Evolutionary conservation across 1,140 invertebrate species (phyloP), one percentile per base, ranked within the genome.

Genomic region (Gryon sp.): DNA sequence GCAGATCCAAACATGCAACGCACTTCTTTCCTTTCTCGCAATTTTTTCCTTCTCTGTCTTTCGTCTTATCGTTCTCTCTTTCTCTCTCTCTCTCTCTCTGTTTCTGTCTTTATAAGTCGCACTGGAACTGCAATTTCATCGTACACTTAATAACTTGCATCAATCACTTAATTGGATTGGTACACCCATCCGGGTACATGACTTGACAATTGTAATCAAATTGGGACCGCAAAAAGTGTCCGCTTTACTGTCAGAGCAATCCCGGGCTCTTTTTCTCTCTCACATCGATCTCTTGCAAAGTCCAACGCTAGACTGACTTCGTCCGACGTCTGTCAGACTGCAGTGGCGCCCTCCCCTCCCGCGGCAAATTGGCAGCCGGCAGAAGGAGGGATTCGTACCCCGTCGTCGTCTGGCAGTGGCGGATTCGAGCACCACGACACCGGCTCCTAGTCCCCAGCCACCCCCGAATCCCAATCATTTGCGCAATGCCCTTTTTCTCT

Each of bases 261-360:
- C n/a, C n/a, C n/a, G n/a, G n/a, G n/a, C n/a, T n/a, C n/a, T n/a
- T n/a, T n/a, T 12, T 40, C 30, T 57, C 57, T 46, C 55, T 19
- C 30, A 66, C 74, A 68, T 80, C 82, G 50, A 28, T 38, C 63
- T 59, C 78, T 76, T 60, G 66, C 78, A 55, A 85, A 81, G 81
- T 86, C 84, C 79, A 79, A 76, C 84, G 84, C 84, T 82, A 83
- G 82, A 86, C 84, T 86, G 83, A 86, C 82, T 79, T 82, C 79
- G 76, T 82, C 76, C 80, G 80, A 82, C 82, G 83, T 81, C 84
- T 86, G 86, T 83, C 84, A 83, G 84, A 80, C 81, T 65, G 85
- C 85, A 87, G 82, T 84, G 84, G 80, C 79, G 72, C 84, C 79
- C 83, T 55, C 53, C 32, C 57, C 52, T 24, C 60, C 22, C 59